Percentiles rank a stretch among this genome's conserved stretches.
Evolutionary conservation across 2,113 vertebrate genomes (phyloP).

Genomic region (Cyanocitta stelleri): DNA sequence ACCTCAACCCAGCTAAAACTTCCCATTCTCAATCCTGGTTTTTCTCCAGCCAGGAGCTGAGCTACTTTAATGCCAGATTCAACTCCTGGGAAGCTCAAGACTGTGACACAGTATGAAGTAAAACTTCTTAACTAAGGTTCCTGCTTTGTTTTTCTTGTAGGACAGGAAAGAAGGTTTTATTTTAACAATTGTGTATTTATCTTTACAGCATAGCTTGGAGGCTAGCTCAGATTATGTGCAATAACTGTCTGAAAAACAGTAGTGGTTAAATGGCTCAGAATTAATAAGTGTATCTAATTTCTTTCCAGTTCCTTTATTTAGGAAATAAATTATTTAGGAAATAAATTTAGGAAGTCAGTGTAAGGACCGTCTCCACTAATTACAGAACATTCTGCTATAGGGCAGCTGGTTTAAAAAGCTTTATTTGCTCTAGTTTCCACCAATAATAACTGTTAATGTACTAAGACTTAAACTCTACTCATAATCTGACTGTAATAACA

Average conservation of each 20-base stretch:
- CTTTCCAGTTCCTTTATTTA: background rate
- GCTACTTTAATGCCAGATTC: background rate
- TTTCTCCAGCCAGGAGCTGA: background rate
- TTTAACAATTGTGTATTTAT: background rate
- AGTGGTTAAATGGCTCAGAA: background rate
- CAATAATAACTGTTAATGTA: background rate
- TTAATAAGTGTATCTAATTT: background rate
- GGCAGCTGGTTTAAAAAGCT: background rate
- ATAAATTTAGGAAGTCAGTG: background rate
- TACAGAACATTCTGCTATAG: background rate
- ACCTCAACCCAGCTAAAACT: background rate
- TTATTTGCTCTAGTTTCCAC: background rate
- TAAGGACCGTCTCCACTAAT: background rate
- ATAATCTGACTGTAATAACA: background rate
- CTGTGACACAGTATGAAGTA: background rate
- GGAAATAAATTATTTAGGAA: background rate
- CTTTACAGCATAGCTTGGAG: background rate
- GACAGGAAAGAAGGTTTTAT: background rate
- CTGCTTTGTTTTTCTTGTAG: background rate
- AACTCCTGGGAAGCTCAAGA: background rate
- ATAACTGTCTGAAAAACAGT: background rate
- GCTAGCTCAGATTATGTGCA: background rate
- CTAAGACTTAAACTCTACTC: background rate
- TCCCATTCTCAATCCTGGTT: accelerated
- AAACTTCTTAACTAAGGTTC: background rate